Base-by-base conservation (phyloP, 2,888 invertebrate genomes). In the Cephus pulcher region DNA sequence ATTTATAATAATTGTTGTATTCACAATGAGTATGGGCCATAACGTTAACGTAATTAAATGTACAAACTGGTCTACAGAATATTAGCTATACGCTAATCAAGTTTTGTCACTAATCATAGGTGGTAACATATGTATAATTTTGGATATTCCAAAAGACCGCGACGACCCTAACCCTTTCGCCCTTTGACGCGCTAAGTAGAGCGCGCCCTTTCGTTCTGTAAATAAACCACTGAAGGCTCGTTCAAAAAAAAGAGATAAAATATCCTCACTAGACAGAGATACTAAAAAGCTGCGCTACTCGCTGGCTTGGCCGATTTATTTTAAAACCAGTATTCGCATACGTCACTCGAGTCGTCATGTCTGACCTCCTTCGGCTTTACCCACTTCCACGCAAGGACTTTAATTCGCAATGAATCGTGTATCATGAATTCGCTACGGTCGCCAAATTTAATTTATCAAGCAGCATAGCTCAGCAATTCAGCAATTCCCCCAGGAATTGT, bases 1-100 rank as follows among this genome's bases (percentile, higher is more conserved):
- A 88, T 88, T 86, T 83, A 87, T 88, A 84, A 84, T 84, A 88
- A 87, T 87, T 86, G 84, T 81, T 82, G 85, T 88, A 88, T 88
- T 88, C 88, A 88, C 88, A 88, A 85, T 86, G 86, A 87, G 83
- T 88, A 87, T 84, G 86, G 85, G 83, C 82, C 84, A 84, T 86
- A 87, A 87, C 83, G 83, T 87, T 56, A 84, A 82, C 80, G 83
- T 87, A 86, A 87, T 87, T 88, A 84, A 87, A 87, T 86, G 84
- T 86, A 89, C 87, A 88, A 88, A 88, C 87, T 88, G 86, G 85
- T 85, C 85, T 88, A 87, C 85, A 79, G 82, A 84, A 82, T 84
- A 74, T 77, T 83, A 78, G 34, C 33, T 69, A 15, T 30, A 15
- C 9, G 73, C 85, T 87, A 86, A 87, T 87, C 81, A 83, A 86